These are phyloP conservation scores for Periophthalmodon schlosseri DNA, from an alignment of 2,113 vertebrate genomes.

Conservation along the genomic window DNA sequence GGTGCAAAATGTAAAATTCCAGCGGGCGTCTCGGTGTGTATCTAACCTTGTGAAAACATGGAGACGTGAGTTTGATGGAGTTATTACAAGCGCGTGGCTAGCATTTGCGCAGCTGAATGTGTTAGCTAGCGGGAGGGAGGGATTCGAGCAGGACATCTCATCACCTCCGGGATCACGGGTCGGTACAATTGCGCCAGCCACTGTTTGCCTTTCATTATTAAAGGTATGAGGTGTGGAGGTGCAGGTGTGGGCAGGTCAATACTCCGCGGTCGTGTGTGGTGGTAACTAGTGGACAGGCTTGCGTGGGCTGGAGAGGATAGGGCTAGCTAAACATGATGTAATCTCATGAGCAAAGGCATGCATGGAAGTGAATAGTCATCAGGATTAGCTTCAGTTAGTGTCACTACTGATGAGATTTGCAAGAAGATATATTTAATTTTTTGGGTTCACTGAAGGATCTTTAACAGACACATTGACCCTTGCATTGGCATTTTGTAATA, in stretches of 20 bases:
- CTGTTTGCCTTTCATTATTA: constrained; percentile 82
- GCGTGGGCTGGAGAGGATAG: neutral
- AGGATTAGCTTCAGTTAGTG: neutral
- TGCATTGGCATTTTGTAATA: too few species aligned
- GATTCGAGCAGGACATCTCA: constrained; percentile 68
- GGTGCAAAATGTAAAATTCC: constrained; percentile 74
- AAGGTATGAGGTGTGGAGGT: constrained; percentile 48
- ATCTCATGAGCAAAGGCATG: neutral
- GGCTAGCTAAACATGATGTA: neutral
- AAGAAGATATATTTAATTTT: too few species aligned
- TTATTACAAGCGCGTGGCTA: constrained; percentile 69
- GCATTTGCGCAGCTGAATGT: constrained; percentile 74
- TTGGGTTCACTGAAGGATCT: too few species aligned
- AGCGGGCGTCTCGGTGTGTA: constrained; percentile 73
- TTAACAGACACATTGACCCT: too few species aligned
- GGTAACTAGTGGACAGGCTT: neutral
- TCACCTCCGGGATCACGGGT: constrained; percentile 67
- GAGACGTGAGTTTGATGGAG: constrained; percentile 78
- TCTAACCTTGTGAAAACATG: constrained; percentile 79
- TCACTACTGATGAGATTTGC: neutral
- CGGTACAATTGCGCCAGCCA: constrained; percentile 66
- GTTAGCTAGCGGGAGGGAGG: constrained; percentile 57
- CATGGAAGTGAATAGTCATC: neutral
- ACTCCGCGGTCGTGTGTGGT: neutral
- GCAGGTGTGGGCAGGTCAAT: neutral